Evolutionary conservation across 2,888 invertebrate genomes (phyloP), one percentile per base, ranked within the genome.

Genomic region (Mythimna impura): DNA sequence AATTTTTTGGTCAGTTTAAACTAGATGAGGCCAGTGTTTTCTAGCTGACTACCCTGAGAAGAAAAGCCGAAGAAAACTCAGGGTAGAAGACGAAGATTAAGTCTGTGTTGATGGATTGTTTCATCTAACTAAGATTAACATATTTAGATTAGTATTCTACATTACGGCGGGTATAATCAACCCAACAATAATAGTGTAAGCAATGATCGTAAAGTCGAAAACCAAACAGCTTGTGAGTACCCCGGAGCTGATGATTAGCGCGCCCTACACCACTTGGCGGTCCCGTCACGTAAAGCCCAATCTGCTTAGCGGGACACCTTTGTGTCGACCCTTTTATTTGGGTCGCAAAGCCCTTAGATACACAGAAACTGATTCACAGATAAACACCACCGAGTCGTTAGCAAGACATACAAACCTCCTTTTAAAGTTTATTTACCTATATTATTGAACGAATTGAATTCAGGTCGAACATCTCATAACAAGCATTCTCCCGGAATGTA

Each of bases 271-370:
- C 87, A 89, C 90, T 95, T 92, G 90, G 88, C 84, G 89, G 82
- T 90, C 94, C 74, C 70, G 93, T 94, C 95, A 95, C 95, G 95
- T 94, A 90, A 78, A 82, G 86, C 78, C 87, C 94, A 94, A 95
- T 94, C 95, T 95, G 94, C 94, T 95, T 94, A 95, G 93, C 88
- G 91, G 91, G 93, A 93, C 94, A 94, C 94, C 93, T 94, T 90
- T 91, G 89, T 87, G 87, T 87, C 87, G 90, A 91, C 92, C 93
- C 94, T 92, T 93, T 93, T 93, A 93, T 94, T 92, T 91, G 92
- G 91, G 89, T 89, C 91, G 86, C 91, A 89, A 91, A 92, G 89
- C 89, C 90, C 90, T 92, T 90, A 88, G 89, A 91, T 90, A 93
- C 89, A 93, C 89, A 93, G 89, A 91, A 92, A 92, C 91, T 91